These are phyloP conservation scores for Epizoanthus scotinus DNA, from an alignment of 92 coral and sea anemone genomes.

Conservation along the genomic window DNA sequence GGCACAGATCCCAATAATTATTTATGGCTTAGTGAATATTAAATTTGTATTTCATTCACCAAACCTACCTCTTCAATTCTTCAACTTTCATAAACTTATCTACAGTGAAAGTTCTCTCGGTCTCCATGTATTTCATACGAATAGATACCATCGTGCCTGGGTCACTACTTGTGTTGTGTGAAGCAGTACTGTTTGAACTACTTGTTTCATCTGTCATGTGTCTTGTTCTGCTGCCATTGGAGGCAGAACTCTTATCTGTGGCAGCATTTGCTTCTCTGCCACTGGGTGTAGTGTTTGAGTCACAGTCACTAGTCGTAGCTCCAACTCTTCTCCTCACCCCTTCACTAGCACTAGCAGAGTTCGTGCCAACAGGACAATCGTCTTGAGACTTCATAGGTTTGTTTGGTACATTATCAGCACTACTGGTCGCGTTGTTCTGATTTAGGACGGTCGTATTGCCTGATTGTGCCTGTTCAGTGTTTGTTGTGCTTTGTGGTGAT, in stretches of 20 bases:
- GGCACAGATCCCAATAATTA: too few relatives aligned
- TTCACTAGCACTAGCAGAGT: background rate
- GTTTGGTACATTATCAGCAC: background rate
- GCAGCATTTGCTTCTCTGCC: background rate
- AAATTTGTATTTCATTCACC: background rate
- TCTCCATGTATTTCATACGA: conserved; percentile 83
- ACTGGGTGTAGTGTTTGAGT: background rate
- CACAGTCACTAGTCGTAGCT: background rate
- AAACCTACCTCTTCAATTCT: conserved; percentile 85
- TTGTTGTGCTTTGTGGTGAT: background rate
- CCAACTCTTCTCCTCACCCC: conserved; percentile 12
- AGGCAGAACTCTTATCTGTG: background rate
- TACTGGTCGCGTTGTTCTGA: background rate
- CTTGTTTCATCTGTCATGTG: background rate
- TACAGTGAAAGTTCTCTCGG: conserved; percentile 72
- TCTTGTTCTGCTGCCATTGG: background rate
- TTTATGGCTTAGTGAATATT: too few relatives aligned
- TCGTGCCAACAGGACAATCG: background rate
- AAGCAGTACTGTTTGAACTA: background rate
- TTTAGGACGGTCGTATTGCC: background rate
- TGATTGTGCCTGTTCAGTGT: background rate
- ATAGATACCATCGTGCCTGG: conserved; percentile 50
- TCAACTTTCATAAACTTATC: conserved; percentile 67
- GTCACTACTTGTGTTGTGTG: background rate
- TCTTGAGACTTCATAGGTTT: background rate